These are phyloP conservation scores for Megalurothrips usitatus DNA, from an alignment of 2,888 invertebrate genomes.

Conservation along the genomic window DNA sequence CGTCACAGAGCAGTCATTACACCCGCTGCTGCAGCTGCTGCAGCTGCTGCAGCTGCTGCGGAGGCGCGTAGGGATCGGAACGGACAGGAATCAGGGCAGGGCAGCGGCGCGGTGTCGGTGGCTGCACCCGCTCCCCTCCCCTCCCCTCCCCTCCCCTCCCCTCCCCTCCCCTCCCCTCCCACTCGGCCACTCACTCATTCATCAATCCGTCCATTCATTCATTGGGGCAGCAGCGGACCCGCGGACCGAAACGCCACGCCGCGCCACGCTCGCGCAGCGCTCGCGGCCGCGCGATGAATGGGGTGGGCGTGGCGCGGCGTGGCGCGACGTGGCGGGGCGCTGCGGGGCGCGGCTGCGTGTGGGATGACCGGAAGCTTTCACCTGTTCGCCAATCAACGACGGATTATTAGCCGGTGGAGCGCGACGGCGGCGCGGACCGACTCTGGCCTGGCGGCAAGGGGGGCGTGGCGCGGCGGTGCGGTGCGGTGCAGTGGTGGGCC, in stretches of 20 bases:
- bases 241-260: too few relatives aligned
- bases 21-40: too few relatives aligned
- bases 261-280: not conserved
- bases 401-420: constrained; percentile 10
- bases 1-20: constrained; percentile 13
- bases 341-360: not conserved
- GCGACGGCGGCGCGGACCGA: not conserved
- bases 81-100: too few relatives aligned
- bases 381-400: constrained; percentile 14
- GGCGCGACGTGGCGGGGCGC: not conserved
- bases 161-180: not conserved
- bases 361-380: constrained; percentile 25
- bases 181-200: not conserved
- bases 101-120: not conserved
- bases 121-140: not conserved
- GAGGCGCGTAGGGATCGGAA: too few relatives aligned
- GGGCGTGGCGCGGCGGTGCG: not conserved
- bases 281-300: too few relatives aligned
- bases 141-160: not conserved
- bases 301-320: too few relatives aligned
- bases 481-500: too few relatives aligned
- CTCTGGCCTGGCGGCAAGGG: too few relatives aligned
- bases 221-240: not conserved
- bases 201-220: not conserved
- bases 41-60: too few relatives aligned